phyloP scores from a whole-genome alignment of 2,797 vertebrate genomes.

The Anableps anableps region DNA sequence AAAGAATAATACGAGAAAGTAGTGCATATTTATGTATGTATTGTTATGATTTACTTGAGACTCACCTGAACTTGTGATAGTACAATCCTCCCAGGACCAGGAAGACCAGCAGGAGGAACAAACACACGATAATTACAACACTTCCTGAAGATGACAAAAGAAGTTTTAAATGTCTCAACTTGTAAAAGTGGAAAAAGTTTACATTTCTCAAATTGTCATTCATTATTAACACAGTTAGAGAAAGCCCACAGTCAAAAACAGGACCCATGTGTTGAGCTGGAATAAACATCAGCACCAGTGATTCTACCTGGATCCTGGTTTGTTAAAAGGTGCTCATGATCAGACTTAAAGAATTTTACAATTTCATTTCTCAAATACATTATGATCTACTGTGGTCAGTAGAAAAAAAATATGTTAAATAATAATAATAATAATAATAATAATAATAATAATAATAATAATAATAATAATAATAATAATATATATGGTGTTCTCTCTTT shows the following conservation, averaged over 20 bases:
- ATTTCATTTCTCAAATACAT: neutral
- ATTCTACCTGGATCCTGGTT: neutral
- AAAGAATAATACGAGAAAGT: neutral
- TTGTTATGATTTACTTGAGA: neutral
- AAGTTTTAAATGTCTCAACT: neutral
- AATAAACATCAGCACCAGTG: neutral
- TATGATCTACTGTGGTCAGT: neutral
- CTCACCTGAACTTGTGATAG: conserved; percentile 71
- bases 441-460: too few relatives aligned
- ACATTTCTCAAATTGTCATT: too few relatives aligned
- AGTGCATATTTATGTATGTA: neutral
- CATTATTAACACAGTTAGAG: neutral
- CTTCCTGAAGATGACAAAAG: conserved; percentile 51
- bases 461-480: too few relatives aligned
- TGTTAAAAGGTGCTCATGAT: neutral
- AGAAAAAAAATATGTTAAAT: too few relatives aligned
- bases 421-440: too few relatives aligned
- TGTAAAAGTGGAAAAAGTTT: neutral
- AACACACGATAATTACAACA: conserved; percentile 53
- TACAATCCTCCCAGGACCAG: conserved; percentile 60
- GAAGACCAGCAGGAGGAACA: conserved; percentile 47
- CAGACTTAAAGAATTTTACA: neutral
- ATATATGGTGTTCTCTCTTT: too few relatives aligned
- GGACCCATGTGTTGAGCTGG: neutral
- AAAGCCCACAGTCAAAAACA: neutral